Conservation (phyloP, 2,797 vertebrate species). For the Scleropages formosus region DNA sequence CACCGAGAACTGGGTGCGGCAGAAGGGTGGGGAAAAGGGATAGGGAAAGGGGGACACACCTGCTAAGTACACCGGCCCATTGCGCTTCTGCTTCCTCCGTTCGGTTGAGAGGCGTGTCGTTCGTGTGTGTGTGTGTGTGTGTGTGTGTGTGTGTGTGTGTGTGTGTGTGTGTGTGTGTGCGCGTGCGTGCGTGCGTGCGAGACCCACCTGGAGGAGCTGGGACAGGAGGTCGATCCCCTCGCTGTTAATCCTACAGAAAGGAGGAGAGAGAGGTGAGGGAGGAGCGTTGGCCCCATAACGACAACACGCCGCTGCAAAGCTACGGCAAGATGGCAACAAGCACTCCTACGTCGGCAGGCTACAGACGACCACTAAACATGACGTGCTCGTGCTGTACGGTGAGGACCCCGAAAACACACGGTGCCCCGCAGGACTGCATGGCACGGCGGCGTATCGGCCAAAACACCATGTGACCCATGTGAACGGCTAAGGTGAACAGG, state of each 20-base stretch:
- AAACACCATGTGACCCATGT: too few relatives aligned
- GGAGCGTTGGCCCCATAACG: too few relatives aligned
- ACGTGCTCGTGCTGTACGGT: not conserved
- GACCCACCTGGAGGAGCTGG: constrained; percentile 68
- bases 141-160: not conserved
- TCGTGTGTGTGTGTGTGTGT: not conserved
- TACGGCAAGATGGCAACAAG: too few relatives aligned
- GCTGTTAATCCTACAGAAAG: constrained; percentile 65
- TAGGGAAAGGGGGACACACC: not conserved
- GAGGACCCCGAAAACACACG: too few relatives aligned
- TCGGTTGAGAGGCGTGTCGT: too few relatives aligned
- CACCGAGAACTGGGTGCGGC: constrained; percentile 14
- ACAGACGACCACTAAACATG: not conserved
- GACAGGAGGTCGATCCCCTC: constrained; percentile 72
- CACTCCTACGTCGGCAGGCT: not conserved
- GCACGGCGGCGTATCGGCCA: too few relatives aligned
- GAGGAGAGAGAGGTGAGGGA: constrained; percentile 22
- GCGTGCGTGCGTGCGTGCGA: not conserved
- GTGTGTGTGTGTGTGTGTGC: not conserved
- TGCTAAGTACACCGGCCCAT: not conserved
- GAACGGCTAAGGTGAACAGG: too few relatives aligned
- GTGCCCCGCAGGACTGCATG: too few relatives aligned
- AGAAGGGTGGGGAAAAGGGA: too few relatives aligned
- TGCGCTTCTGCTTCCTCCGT: not conserved
- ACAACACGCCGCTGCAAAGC: too few relatives aligned